Base-by-base conservation (phyloP, 2,113 vertebrate species). In the Australoheros scitulus region DNA sequence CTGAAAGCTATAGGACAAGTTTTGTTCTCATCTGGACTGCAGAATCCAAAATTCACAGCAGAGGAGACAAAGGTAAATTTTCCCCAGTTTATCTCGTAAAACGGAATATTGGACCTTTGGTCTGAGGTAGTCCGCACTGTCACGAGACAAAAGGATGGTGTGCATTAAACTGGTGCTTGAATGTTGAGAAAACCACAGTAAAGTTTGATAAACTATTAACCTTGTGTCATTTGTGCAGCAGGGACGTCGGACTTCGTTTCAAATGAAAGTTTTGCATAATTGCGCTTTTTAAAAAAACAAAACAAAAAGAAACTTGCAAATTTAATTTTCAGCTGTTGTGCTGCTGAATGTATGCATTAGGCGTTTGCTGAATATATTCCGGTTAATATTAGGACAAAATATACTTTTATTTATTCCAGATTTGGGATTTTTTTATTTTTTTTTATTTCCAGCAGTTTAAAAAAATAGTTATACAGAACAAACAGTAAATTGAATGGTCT, bases 1-100 rank as follows among this genome's bases (percentile, higher is more conserved):
- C 36, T 96, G 47, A 96, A 95, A 87, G 76, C 95, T n/a, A 38
- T 95, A 15, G 92, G 92, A 34, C 94, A 95, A 90, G 89, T 61
- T 7, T 77, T 96, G 5, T 96, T 96, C 85, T 96, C 95, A 0
- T 70, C 80, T 17, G 94, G 94, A 36, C 76, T 95, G 18, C 89
- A 96, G 80, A 79, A 80, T 68, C 96, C 96, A 0, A 94, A 93
- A 68, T 96, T 91, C 86, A 94, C 93, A 34, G 61, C 34, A 11
- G 80, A 81, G 10, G 88, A 95, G 60, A 91, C 80, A 55, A 88
- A 94, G 95, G 96, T 97, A 84, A 77, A 74, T 76, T 26, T 56
- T 74, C 72, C 2, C 8, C 20, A 57, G 43, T 24, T 72, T 5
- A 26, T 11, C 9, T 47, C 50, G 2, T 34, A 26, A 55, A 74